Evolutionary conservation across 2,797 vertebrate species (phyloP).

Genomic region (Glyptemys insculpta): DNA sequence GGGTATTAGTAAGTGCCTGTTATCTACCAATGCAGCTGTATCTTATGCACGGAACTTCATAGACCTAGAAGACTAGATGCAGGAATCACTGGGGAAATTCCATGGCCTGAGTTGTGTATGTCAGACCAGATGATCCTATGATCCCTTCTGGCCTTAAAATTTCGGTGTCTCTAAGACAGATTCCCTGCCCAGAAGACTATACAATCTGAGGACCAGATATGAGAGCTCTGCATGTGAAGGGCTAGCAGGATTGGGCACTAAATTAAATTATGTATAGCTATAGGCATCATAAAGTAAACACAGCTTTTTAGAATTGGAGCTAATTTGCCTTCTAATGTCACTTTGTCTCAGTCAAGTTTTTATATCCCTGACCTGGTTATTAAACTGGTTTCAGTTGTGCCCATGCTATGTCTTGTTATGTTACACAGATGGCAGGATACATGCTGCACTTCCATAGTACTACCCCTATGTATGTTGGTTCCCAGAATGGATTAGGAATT

Average conservation of each 20-base stretch:
- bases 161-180: not conserved
- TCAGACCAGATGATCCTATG: not conserved
- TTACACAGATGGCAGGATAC: not conserved
- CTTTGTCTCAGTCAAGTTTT: not conserved
- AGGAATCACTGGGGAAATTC: not conserved
- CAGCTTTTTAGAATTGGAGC: not conserved
- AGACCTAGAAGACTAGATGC: not conserved
- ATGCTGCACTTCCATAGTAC: too few species aligned
- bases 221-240: not conserved
- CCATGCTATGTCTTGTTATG: not conserved
- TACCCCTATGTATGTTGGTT: not conserved
- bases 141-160: not conserved
- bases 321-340: too few species aligned
- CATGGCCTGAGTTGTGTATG: not conserved
- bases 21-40: not conserved
- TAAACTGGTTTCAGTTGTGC: not conserved
- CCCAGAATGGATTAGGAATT: not conserved
- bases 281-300: accelerated
- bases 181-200: not conserved
- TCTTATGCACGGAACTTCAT: not conserved
- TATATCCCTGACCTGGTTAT: too few species aligned
- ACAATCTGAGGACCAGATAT: not conserved
- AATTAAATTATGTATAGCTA: not conserved
- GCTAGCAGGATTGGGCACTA: not conserved
- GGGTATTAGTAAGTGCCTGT: constrained; percentile 29